Conservation (phyloP, 2,113 vertebrate genomes). For the Cranoglanis bouderius region DNA sequence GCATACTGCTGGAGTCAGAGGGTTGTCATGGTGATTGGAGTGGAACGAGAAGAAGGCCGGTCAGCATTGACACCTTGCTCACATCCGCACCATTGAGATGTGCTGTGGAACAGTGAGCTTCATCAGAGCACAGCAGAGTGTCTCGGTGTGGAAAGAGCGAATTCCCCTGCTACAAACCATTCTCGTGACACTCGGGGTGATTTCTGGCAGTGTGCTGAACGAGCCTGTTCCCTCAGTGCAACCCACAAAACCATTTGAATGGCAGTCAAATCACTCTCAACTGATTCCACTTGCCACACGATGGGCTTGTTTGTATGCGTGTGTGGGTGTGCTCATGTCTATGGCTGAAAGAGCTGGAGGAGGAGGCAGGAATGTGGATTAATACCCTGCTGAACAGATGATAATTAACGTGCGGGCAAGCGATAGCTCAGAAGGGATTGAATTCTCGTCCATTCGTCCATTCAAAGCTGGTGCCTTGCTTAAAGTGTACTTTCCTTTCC, state of each 20-base stretch:
- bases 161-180: neutral
- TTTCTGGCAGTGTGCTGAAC: neutral
- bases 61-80: slow-evolving; percentile 63
- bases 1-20: slow-evolving; percentile 69
- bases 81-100: slow-evolving; percentile 35
- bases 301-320: slow-evolving; percentile 32
- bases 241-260: slow-evolving; percentile 68
- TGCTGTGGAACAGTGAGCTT: slow-evolving; percentile 7
- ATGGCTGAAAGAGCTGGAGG: slow-evolving; percentile 19
- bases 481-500: slow-evolving; percentile 23
- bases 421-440: slow-evolving; percentile 26
- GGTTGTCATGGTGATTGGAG: slow-evolving; percentile 79
- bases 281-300: slow-evolving; percentile 62
- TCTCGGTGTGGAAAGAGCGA: slow-evolving; percentile 44
- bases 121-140: slow-evolving; percentile 32
- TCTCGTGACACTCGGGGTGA: neutral
- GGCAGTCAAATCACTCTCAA: slow-evolving; percentile 69
- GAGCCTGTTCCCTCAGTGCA: slow-evolving; percentile 50
- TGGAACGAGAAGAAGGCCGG: slow-evolving; percentile 61
- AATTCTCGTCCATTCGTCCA: slow-evolving; percentile 37
- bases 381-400: slow-evolving; percentile 22
- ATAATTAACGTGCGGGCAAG: slow-evolving; percentile 43
- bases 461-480: slow-evolving; percentile 34
- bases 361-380: slow-evolving; percentile 35
- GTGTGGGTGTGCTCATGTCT: slow-evolving; percentile 28